Percentiles rank a stretch among this genome's conserved stretches.
Evolutionary conservation across 2,113 vertebrate species (phyloP).

Genomic region (Zootoca vivipara): DNA sequence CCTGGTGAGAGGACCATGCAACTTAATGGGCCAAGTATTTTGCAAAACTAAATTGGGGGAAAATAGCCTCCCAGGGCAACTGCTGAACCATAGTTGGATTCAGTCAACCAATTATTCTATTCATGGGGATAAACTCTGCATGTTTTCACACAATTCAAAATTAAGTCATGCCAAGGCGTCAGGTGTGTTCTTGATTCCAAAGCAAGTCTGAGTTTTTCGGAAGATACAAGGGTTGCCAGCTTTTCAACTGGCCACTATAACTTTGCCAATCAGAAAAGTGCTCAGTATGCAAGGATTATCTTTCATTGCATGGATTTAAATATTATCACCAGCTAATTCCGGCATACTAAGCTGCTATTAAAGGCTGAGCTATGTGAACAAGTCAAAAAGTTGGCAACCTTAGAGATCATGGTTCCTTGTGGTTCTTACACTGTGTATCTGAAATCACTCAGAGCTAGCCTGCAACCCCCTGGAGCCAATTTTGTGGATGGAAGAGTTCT

Average conservation of each 20-base stretch:
- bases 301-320: background rate
- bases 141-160: background rate
- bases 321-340: background rate
- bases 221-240: background rate
- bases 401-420: background rate
- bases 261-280: background rate
- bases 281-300: background rate
- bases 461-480: background rate
- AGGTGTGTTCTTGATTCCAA: background rate
- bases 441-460: background rate
- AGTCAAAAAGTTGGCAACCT: background rate
- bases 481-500: background rate
- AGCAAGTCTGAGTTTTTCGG: background rate
- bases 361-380: background rate
- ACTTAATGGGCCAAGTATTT: background rate
- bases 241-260: background rate
- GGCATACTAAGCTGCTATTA: background rate
- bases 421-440: background rate
- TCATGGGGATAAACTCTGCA: background rate
- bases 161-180: background rate
- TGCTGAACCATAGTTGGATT: background rate
- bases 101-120: background rate
- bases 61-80: background rate
- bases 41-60: background rate
- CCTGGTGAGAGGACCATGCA: background rate